Base-by-base conservation (phyloP, 92 coral and sea anemone species). In the Metridium senile region DNA sequence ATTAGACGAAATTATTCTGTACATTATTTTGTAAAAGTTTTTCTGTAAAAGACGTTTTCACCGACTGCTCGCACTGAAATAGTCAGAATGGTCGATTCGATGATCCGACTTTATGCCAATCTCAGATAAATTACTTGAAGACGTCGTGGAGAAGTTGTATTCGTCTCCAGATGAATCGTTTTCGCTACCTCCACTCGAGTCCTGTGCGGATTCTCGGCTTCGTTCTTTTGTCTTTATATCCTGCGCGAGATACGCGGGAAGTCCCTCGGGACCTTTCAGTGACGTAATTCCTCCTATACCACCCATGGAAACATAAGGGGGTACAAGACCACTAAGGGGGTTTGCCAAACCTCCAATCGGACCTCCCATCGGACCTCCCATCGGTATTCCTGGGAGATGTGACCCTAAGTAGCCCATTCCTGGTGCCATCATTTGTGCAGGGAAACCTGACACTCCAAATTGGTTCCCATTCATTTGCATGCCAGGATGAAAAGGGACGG, bases 401-500 rank as follows among this genome's bases (percentile, higher is more conserved):
- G 67, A 58, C 9, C 78, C 78, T 9, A 33, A 57, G 68, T 49
- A 73, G 34, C 82, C 82, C 0, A 77, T 20, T 11, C 82, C 82
- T 21, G 74, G 66, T 10, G 72, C 32, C 7, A 77, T 66, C 59
- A 82, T 58, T 1, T 75, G 39, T 43, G 78, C 76, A 1, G 82
- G 61, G 1, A 81, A 45, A n/a, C 77, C 67, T 21, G 62, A 18
- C n/a, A 63, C 72, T 21, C 62, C 57, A 9, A 77, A 9, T 26
- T 54, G 66, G 11, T 56, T 75, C 0, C 72, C 62, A 9, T 93
- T 88, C 21, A 91, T 52, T 46, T 90, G 91, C 18, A 82, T 69
- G 17, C 84, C 87, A 0, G 97, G 87, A 16, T 91, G 98, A 23
- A 94, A 66, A 11, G 88, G 87, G 30, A 94, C 89, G 4, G 98